Percentiles rank a stretch among this genome's conserved stretches.
Evolutionary conservation across 35 echinoderm and acorn worm genomes (phyloP).

Genomic region (Anneissia japonica): DNA sequence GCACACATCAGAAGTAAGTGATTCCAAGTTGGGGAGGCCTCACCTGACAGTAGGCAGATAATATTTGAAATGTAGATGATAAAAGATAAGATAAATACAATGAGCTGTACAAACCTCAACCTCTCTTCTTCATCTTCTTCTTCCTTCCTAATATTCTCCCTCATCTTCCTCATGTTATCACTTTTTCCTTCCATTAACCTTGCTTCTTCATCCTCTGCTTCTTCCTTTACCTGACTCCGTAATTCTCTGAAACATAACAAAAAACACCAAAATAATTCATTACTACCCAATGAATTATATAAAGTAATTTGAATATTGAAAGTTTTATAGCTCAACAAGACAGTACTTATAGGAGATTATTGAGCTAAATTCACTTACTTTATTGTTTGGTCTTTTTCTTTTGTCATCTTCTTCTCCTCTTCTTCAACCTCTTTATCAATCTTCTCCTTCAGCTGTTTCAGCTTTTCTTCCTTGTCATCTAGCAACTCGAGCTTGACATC

Average conservation of each 20-base stretch:
- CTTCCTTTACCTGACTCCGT: constrained; percentile 66
- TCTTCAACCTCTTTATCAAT: constrained; percentile 54
- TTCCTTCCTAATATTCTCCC: constrained; percentile 61
- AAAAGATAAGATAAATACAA: too few species aligned
- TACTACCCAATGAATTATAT: background rate
- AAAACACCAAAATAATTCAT: background rate
- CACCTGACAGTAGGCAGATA: too few species aligned
- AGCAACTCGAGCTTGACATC: constrained; percentile 81
- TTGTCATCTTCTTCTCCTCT: constrained; percentile 56
- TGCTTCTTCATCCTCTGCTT: constrained; percentile 84
- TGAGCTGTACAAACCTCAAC: constrained; percentile 70
- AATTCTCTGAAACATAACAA: constrained; percentile 58
- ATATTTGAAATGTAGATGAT: too few species aligned
- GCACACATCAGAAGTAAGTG: too few species aligned
- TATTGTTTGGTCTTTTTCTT: constrained; percentile 70
- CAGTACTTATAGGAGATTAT: too few species aligned
- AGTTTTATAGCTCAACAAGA: too few species aligned
- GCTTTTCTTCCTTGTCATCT: constrained; percentile 75
- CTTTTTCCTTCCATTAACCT: constrained; percentile 85
- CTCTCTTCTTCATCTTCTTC: constrained; percentile 68
- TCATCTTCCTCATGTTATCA: constrained; percentile 79
- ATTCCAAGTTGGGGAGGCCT: too few species aligned
- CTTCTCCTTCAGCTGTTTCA: constrained; percentile 51
- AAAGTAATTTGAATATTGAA: too few species aligned
- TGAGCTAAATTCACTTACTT: constrained; percentile 31